Evolutionary conservation across 2,888 invertebrate species (phyloP).

Genomic region (Caenorhabditis parvicauda): DNA sequence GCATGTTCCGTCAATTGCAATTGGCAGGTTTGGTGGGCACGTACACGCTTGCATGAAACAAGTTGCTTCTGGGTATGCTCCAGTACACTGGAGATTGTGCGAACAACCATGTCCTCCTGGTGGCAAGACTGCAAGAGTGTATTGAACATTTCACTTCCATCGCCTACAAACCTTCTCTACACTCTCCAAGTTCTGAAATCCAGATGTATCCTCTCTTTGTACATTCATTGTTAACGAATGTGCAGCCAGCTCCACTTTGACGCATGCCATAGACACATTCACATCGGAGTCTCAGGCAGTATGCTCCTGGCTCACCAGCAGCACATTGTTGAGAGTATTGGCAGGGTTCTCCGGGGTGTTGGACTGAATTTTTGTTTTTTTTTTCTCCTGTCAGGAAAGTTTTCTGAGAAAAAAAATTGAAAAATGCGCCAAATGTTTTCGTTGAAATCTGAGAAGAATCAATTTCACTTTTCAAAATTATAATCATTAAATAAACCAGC

Average conservation of each 20-base stretch:
- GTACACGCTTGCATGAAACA: constrained; percentile 54
- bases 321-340: constrained; percentile 63
- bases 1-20: constrained; percentile 62
- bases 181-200: constrained; percentile 61
- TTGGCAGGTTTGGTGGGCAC: constrained; percentile 55
- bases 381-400: no score
- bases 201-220: constrained; percentile 60
- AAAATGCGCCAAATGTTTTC: no score
- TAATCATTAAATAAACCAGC: no score
- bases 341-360: constrained; percentile 59
- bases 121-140: constrained; percentile 51
- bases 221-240: constrained; percentile 60
- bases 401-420: no score
- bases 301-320: constrained; percentile 58
- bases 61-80: constrained; percentile 45
- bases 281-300: constrained; percentile 55
- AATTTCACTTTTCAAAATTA: no score
- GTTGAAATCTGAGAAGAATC: no score
- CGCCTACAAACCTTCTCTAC: constrained; percentile 49
- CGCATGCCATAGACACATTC: constrained; percentile 62
- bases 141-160: not conserved
- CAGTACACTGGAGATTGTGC: constrained; percentile 60
- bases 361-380: no score
- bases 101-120: constrained; percentile 60
- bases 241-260: constrained; percentile 52